A percentile compares a stretch with the other conserved stretches of the same genome.
Evolutionary conservation across 1,140 invertebrate species (phyloP).

Genomic region (Drosophila varians): DNA sequence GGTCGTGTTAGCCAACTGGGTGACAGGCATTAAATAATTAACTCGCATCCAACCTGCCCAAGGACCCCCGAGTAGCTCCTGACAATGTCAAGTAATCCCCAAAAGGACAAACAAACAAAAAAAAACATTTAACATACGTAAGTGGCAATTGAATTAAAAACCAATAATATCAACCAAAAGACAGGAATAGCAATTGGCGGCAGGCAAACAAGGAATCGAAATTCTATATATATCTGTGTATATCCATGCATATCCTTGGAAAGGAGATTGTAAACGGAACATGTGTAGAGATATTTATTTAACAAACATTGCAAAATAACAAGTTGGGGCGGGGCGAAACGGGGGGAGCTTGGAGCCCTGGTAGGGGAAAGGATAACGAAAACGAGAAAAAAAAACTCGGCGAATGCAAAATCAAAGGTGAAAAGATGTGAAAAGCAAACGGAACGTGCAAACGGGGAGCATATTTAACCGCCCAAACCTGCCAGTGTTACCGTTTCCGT

Average conservation of each 20-base stretch:
- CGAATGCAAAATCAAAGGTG: constrained; percentile 72
- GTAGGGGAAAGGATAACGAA: not conserved
- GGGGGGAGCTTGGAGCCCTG: not conserved
- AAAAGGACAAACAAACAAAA: too few species aligned
- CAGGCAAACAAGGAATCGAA: not conserved
- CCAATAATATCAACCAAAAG: constrained; percentile 71
- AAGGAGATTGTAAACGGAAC: constrained; percentile 13
- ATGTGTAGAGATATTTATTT: constrained; percentile 71
- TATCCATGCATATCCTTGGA: not conserved
- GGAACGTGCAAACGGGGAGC: constrained; percentile 54
- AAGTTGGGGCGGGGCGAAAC: not conserved
- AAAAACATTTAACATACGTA: constrained; percentile 67
- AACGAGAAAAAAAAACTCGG: constrained; percentile 11
- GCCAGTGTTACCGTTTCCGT: not conserved
- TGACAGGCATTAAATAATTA: constrained; percentile 80
- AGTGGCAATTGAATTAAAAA: constrained; percentile 73
- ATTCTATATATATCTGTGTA: too few species aligned
- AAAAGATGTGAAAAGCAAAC: constrained; percentile 75
- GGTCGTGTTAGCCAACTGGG: constrained; percentile 74
- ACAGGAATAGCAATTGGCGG: constrained; percentile 10
- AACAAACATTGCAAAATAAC: constrained; percentile 58
- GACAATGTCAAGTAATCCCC: constrained; percentile 54
- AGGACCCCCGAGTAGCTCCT: constrained; percentile 11
- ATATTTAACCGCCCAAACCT: constrained; percentile 25
- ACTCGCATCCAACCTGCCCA: constrained; percentile 55